Evolutionary conservation across 2,888 invertebrate genomes (phyloP).

Genomic region (Limnephilus lunatus): DNA sequence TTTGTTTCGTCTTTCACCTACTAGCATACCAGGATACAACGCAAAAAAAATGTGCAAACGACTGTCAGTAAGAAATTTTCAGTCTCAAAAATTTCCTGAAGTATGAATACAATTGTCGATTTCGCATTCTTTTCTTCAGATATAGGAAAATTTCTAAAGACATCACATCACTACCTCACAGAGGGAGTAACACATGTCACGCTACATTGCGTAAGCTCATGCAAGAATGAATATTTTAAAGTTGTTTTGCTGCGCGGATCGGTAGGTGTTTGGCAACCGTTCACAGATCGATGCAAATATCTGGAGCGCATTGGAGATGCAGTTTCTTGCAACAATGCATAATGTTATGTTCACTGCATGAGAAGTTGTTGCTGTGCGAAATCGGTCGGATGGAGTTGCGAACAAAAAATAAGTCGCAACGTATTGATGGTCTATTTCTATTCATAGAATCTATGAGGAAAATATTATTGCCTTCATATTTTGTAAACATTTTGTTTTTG

Average conservation of each 20-base stretch:
- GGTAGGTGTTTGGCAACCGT: constrained; percentile 33
- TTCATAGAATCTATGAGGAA: background rate
- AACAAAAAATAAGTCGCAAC: background rate
- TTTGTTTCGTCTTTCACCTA: too few species aligned
- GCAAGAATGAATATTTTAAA: constrained; percentile 23
- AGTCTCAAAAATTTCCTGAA: too few species aligned
- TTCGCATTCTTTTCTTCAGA: background rate
- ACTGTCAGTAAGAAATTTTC: too few species aligned
- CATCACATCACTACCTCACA: background rate
- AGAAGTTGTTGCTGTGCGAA: background rate
- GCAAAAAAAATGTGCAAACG: too few species aligned
- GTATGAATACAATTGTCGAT: too few species aligned
- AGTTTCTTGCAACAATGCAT: constrained; percentile 8
- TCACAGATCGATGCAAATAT: constrained; percentile 19
- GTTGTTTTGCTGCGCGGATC: constrained; percentile 18
- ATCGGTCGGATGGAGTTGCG: background rate
- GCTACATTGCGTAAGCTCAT: constrained; percentile 32
- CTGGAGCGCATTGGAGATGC: background rate
- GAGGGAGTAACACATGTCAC: background rate
- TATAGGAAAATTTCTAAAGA: background rate
- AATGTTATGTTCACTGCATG: background rate
- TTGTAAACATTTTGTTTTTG: background rate
- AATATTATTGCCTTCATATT: background rate
- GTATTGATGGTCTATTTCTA: background rate
- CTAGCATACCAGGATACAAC: too few species aligned